Conservation (phyloP, 2,888 invertebrate genomes). For the Siphonodentalium dalli region DNA sequence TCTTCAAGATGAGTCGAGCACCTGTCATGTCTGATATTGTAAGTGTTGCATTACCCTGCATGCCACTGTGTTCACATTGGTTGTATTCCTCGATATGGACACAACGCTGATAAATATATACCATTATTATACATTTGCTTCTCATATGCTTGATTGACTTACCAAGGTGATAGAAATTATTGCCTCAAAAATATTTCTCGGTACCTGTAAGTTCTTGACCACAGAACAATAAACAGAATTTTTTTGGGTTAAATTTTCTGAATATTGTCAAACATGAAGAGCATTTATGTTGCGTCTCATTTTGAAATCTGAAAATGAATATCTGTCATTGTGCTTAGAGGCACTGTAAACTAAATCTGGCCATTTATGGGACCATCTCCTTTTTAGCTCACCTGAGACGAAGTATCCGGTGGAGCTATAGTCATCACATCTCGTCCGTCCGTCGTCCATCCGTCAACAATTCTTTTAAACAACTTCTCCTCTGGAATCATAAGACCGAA, state of each 20-base stretch:
- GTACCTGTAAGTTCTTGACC: background rate
- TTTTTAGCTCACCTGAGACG: too few relatives aligned
- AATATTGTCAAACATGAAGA: background rate
- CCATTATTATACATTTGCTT: background rate
- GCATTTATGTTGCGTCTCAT: background rate
- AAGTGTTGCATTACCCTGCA: slow-evolving; percentile 18
- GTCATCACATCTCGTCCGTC: too few relatives aligned
- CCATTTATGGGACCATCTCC: too few relatives aligned
- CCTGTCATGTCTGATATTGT: slow-evolving; percentile 38
- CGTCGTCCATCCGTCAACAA: too few relatives aligned
- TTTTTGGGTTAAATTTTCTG: background rate
- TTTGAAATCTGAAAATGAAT: background rate
- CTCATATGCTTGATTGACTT: too few relatives aligned
- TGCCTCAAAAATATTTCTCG: too few relatives aligned
- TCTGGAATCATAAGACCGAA: too few relatives aligned
- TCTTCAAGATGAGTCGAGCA: slow-evolving; percentile 60
- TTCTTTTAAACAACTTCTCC: too few relatives aligned
- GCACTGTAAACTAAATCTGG: too few relatives aligned
- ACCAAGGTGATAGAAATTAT: too few relatives aligned
- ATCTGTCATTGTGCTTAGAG: too few relatives aligned
- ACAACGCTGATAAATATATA: background rate
- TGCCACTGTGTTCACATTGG: background rate
- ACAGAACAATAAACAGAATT: background rate
- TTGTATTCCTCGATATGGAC: background rate
- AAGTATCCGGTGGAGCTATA: too few relatives aligned